Evolutionary conservation across 2,797 vertebrate genomes (phyloP).

Genomic region (Astyanax mexicanus): DNA sequence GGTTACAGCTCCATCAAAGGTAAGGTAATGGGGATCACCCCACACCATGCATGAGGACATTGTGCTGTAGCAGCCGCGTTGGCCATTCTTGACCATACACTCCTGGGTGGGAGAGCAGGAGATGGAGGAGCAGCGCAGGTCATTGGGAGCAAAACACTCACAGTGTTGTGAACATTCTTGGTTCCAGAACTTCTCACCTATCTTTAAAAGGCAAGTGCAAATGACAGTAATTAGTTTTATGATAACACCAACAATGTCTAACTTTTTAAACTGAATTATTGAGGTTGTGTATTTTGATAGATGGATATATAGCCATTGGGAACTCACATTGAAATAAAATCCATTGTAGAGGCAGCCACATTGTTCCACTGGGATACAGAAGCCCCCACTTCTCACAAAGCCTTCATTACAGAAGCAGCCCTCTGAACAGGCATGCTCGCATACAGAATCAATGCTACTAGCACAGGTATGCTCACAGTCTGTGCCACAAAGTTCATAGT

Average conservation of each 20-base stretch:
- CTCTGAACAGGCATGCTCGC: slow-evolving; percentile 68
- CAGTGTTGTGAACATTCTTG: slow-evolving; percentile 65
- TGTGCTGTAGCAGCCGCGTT: slow-evolving; percentile 60
- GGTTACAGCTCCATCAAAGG: slow-evolving; percentile 76
- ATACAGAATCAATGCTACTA: slow-evolving; percentile 62
- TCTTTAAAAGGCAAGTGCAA: slow-evolving; percentile 42
- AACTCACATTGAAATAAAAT: slow-evolving; percentile 69
- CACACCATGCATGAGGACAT: slow-evolving; percentile 72
- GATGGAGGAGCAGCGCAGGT: slow-evolving; percentile 60
- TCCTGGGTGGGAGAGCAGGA: slow-evolving; percentile 61
- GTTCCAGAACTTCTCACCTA: slow-evolving; percentile 69
- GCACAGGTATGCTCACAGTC: slow-evolving; percentile 70
- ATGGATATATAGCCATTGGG: too few relatives aligned
- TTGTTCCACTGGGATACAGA: slow-evolving; percentile 65
- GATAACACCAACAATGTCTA: too few relatives aligned
- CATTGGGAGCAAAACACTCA: slow-evolving; percentile 59
- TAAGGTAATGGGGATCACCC: slow-evolving; percentile 80
- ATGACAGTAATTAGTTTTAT: too few relatives aligned
- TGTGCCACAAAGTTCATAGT: slow-evolving; percentile 77
- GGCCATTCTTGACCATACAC: slow-evolving; percentile 67
- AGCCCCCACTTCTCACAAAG: slow-evolving; percentile 65
- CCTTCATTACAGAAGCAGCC: slow-evolving; percentile 76
- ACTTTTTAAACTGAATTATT: too few relatives aligned
- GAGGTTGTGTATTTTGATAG: too few relatives aligned
- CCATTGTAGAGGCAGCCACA: slow-evolving; percentile 73